Percentiles rank a stretch among this genome's conserved stretches.
Evolutionary conservation across 2,888 invertebrate species (phyloP).

Genomic region (Cactoblastis cactorum): DNA sequence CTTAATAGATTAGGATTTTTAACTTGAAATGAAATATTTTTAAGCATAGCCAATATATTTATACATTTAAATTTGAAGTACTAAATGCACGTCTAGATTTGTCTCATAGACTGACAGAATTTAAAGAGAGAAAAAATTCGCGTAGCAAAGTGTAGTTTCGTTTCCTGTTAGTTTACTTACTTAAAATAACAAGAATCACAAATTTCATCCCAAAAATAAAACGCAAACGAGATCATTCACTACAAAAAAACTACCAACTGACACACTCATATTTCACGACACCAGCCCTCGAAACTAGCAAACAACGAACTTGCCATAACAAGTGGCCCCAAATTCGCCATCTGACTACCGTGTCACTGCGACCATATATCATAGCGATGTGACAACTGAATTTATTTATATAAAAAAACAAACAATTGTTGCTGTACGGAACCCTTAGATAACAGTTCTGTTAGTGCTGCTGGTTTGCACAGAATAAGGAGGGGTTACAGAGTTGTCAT

Average conservation of each 20-base stretch:
- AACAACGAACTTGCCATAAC: constrained; percentile 39
- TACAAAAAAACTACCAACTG: constrained; percentile 18
- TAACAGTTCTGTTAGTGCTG: constrained; percentile 52
- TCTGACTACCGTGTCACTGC: constrained; percentile 68
- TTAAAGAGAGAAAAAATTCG: too few relatives aligned
- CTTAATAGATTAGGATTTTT: too few relatives aligned
- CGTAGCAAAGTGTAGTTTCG: too few relatives aligned
- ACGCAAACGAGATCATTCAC: constrained; percentile 12
- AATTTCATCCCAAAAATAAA: background rate
- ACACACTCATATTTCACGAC: constrained; percentile 34
- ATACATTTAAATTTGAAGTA: too few relatives aligned
- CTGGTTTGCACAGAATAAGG: constrained; percentile 41
- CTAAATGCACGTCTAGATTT: too few relatives aligned
- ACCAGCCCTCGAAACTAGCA: constrained; percentile 36
- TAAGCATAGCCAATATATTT: too few relatives aligned
- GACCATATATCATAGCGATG: constrained; percentile 71
- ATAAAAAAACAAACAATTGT: constrained; percentile 73
- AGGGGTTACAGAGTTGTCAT: constrained; percentile 21
- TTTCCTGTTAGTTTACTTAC: too few relatives aligned
- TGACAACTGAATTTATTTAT: constrained; percentile 78
- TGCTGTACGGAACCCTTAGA: constrained; percentile 46
- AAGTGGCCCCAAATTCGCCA: constrained; percentile 70
- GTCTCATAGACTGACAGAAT: too few relatives aligned
- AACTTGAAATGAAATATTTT: too few relatives aligned
- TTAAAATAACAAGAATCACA: background rate